Conservation (phyloP, 2,888 invertebrate species). For the Stenurella melanura region DNA sequence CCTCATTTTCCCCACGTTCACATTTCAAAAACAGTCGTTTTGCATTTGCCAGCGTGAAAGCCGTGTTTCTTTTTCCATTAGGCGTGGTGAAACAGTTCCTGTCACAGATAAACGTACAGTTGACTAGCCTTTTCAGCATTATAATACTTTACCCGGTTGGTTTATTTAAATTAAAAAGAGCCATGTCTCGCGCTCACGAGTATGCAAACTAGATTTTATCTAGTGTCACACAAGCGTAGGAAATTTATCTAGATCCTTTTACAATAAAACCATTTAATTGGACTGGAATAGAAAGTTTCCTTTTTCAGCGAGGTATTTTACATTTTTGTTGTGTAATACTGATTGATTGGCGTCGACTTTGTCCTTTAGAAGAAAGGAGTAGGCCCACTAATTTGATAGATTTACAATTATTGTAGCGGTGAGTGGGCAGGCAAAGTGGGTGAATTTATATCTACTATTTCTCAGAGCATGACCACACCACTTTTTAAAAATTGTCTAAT, state of each 20-base stretch:
- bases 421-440: constrained; percentile 3
- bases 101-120: constrained; percentile 29
- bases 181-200: constrained; percentile 42
- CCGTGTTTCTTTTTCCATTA: constrained; percentile 9
- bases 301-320: not conserved
- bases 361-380: constrained; percentile 5
- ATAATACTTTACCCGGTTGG: constrained; percentile 34
- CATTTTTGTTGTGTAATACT: constrained; percentile 20
- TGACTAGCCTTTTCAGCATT: constrained; percentile 31
- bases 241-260: constrained; percentile 39
- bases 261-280: constrained; percentile 36
- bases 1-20: constrained; percentile 1
- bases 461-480: not conserved
- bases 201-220: constrained; percentile 49
- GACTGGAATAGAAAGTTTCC: constrained; percentile 29
- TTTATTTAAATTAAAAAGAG: constrained; percentile 43
- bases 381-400: not conserved
- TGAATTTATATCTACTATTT: not conserved
- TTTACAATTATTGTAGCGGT: not conserved
- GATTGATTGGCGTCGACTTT: constrained; percentile 19
- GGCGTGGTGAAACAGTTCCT: constrained; percentile 22
- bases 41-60: constrained; percentile 9
- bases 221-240: constrained; percentile 34
- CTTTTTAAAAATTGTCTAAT: too few species aligned
- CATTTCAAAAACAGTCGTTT: not conserved